Evolutionary conservation across 2,888 invertebrate species (phyloP).

Genomic region (Spodoptera exigua): DNA sequence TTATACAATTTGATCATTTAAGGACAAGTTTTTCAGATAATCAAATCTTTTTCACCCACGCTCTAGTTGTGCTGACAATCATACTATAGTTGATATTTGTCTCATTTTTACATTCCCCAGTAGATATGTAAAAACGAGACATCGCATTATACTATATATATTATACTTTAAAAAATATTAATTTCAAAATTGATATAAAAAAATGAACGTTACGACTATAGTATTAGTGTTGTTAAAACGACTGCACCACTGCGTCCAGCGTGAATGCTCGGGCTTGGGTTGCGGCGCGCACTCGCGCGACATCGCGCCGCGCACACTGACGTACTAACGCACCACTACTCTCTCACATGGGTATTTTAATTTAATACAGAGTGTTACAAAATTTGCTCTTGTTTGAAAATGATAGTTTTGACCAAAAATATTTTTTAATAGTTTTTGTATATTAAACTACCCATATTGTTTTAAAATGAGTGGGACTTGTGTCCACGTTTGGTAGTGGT

Average conservation of each 20-base stretch:
- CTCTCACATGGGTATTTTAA: slow-evolving; percentile 43
- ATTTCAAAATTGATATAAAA: too few relatives aligned
- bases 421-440: neutral
- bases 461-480: neutral
- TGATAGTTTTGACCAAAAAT: neutral
- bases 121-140: slow-evolving; percentile 46
- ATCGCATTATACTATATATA: too few relatives aligned
- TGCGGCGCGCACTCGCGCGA: slow-evolving; percentile 71
- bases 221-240: slow-evolving; percentile 60
- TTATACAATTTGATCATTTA: too few relatives aligned
- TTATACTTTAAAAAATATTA: too few relatives aligned
- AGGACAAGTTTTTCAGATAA: neutral
- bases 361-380: neutral
- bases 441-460: slow-evolving; percentile 35
- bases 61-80: slow-evolving; percentile 58
- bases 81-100: slow-evolving; percentile 41
- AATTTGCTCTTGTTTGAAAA: neutral
- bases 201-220: slow-evolving; percentile 31
- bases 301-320: slow-evolving; percentile 38
- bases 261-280: slow-evolving; percentile 89
- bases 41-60: slow-evolving; percentile 48
- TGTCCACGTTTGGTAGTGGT: slow-evolving; percentile 33
- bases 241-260: slow-evolving; percentile 82
- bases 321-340: slow-evolving; percentile 33
- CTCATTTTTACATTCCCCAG: slow-evolving; percentile 43